Evolutionary conservation across 2,797 vertebrate species (phyloP).

Genomic region (Pseudopleuronectes americanus): DNA sequence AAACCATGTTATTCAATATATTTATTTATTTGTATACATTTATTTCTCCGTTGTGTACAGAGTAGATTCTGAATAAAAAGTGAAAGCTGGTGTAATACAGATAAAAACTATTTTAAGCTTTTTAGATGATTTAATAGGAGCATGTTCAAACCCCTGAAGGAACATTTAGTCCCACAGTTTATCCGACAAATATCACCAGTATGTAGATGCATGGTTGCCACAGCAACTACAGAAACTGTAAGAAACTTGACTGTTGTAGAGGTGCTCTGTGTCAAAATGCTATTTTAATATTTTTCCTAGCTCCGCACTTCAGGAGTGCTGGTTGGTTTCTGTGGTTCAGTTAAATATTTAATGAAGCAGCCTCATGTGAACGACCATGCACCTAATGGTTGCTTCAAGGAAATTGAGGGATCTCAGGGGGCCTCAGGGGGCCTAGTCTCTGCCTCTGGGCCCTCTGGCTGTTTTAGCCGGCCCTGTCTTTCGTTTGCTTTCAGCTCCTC

Average conservation of each 20-base stretch:
- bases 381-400: not conserved
- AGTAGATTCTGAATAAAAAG: no score
- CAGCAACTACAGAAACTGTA: not conserved
- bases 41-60: no score
- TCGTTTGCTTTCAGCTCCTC: not conserved
- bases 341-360: not conserved
- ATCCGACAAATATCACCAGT: not conserved
- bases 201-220: not conserved
- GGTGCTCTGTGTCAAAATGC: no score
- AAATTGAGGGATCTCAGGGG: not conserved
- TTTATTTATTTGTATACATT: no score
- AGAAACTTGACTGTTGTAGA: no score
- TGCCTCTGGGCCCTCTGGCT: not conserved
- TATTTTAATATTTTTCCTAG: no score
- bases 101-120: no score
- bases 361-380: not conserved
- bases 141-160: not conserved
- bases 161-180: not conserved
- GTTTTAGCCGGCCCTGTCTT: conserved; percentile 2
- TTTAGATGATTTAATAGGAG: not conserved
- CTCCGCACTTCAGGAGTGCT: not conserved
- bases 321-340: not conserved
- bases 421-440: no score
- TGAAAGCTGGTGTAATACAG: no score
- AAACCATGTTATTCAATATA: no score